Percentiles rank a stretch among this genome's conserved stretches.
Conservation (phyloP, 2,888 invertebrate species). For the Empis stercorea region DNA sequence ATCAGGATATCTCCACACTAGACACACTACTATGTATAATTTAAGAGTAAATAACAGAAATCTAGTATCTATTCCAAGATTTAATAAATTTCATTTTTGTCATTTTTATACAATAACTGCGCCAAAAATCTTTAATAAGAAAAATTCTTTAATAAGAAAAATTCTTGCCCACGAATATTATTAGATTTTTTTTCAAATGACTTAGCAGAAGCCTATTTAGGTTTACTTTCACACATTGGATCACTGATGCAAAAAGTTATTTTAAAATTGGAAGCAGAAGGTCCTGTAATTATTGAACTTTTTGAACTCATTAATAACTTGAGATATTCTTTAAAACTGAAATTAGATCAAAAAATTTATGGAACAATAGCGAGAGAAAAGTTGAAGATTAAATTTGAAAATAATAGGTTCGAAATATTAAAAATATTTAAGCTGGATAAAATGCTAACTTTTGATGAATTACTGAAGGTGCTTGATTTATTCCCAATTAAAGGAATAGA, state of each 20-base stretch:
- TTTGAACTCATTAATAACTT: conserved; percentile 2
- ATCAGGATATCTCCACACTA: too few species aligned
- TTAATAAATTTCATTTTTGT: too few species aligned
- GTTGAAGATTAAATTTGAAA: not conserved
- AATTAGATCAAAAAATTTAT: conserved; percentile 5
- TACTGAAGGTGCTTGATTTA: not conserved
- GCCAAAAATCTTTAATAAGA: too few species aligned
- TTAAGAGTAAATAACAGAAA: too few species aligned
- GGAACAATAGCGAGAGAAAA: conserved; percentile 2
- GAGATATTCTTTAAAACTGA: conserved; percentile 3
- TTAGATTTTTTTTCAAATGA: conserved; percentile 8
- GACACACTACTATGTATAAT: too few species aligned
- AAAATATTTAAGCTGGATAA: not conserved
- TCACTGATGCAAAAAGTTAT: conserved; percentile 2
- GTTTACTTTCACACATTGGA: conserved; percentile 6
- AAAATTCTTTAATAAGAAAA: too few species aligned
- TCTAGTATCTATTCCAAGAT: too few species aligned
- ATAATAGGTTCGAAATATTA: not conserved
- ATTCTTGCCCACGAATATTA: conserved; percentile 4
- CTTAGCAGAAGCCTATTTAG: conserved; percentile 7
- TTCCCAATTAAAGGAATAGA: not conserved
- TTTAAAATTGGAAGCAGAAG: conserved; percentile 8
- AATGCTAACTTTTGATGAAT: not conserved
- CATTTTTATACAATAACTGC: too few species aligned
- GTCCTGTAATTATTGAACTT: conserved; percentile 2